Percentiles rank a stretch among this genome's conserved stretches.
These are phyloP conservation scores for Drosophila ambigua DNA, from an alignment of 1,140 invertebrate species.

Conservation along the genomic window DNA sequence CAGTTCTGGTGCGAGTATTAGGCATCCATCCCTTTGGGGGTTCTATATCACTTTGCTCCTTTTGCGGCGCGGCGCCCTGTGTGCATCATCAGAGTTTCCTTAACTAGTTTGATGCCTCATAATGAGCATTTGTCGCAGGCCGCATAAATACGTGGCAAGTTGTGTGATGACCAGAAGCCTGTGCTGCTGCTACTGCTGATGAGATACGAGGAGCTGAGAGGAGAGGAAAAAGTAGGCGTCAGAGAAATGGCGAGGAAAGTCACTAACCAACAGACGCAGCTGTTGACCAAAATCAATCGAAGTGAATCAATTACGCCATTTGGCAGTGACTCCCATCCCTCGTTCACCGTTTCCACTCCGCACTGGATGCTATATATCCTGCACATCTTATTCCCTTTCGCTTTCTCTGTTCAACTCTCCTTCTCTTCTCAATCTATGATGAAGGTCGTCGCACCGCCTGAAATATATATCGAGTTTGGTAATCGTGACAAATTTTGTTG, in stretches of 20 bases:
- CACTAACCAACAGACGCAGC: constrained; percentile 31
- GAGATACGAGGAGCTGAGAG: too few relatives aligned
- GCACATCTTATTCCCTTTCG: too few relatives aligned
- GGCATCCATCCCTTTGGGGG: neutral
- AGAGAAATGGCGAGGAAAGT: constrained; percentile 21
- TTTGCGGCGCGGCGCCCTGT: neutral
- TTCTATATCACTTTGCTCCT: neutral
- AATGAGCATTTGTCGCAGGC: constrained; percentile 54
- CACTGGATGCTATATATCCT: too few relatives aligned
- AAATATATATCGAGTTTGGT: constrained; percentile 40
- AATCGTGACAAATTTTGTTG: constrained; percentile 68
- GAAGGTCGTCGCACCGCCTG: constrained; percentile 14
- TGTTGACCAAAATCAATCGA: constrained; percentile 68
- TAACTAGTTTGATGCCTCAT: constrained; percentile 44
- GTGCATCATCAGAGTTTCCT: constrained; percentile 11
- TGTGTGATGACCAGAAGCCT: neutral
- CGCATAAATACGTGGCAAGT: constrained; percentile 46
- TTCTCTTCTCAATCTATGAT: neutral
- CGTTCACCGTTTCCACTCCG: neutral
- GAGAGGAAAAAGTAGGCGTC: neutral
- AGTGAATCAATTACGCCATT: constrained; percentile 76
- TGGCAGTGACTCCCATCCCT: constrained; percentile 26
- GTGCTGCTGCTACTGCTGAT: too few relatives aligned
- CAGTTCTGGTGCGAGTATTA: too few relatives aligned
- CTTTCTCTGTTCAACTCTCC: neutral